Base-by-base conservation (phyloP, 2,113 vertebrate species). In the Fulmarus glacialis region DNA sequence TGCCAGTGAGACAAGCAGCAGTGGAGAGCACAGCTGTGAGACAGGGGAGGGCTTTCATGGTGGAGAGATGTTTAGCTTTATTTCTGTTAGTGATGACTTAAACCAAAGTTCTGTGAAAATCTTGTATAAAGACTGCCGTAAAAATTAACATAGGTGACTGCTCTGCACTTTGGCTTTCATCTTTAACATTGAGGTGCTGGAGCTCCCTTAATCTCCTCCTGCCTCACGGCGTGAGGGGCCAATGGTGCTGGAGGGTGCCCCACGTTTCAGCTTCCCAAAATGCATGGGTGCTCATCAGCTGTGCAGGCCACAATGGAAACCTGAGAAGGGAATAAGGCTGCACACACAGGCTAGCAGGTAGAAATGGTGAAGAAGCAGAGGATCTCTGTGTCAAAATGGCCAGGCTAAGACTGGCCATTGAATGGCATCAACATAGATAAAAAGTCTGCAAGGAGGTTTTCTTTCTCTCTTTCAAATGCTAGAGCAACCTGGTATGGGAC, bases 221-320 rank as follows among this genome's bases (percentile, higher is more conserved):
- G 42, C 29, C 38, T 6, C 45, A 4, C 5, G 43, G 14, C 1
- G 3, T 11, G 50, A 47, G 63, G 53, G 36, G 12, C 53, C 1
- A 5, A 15, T 15, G 2, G 45, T 4, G 34, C 79, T 10, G 71
- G n/a, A 9, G 7, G 38, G 34, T 3, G 42, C 59, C 0, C 0
- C 1, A 42, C 13, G 42, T 34, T 67, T 47, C 20, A 18, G 56
- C 80, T 52, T 26, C 80, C 52, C 2, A 5, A 12, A 63, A 4
- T 3, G 30, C 2, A 6, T 9, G 63, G 55, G 47, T 3, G 38
- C 60, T 53, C 5, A 26, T n/a, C 38, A 9, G 56, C 56, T 1
- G 0, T 17, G 30, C 40, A 26, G 58, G n/a, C 9, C 34, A 11
- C 12, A 5, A 1, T 5, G 47, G 42, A 8, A 12, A 17, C 43